Percentiles rank a stretch among this genome's conserved stretches.
These are phyloP conservation scores for Heliangelus exortis DNA, from an alignment of 2,797 vertebrate genomes.

Conservation along the genomic window DNA sequence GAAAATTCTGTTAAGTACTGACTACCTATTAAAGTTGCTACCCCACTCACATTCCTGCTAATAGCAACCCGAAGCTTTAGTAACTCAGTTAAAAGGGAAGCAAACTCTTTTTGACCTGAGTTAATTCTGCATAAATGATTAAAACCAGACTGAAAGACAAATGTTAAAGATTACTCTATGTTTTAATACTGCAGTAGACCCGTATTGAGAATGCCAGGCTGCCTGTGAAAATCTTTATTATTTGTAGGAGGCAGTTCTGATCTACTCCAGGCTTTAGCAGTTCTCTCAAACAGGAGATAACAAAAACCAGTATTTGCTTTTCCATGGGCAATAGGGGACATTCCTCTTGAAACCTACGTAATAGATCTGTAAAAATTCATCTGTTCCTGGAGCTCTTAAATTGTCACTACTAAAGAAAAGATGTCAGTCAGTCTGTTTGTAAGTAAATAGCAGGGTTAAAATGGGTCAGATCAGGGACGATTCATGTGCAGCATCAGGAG, in stretches of 20 bases:
- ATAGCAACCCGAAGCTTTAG: neutral
- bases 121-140: neutral
- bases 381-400: rapidly evolving
- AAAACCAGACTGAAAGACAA: neutral
- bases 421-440: neutral
- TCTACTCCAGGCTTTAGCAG: neutral
- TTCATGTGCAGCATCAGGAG: neutral
- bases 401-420: neutral
- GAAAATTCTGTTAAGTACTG: neutral
- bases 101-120: neutral
- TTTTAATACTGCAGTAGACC: neutral
- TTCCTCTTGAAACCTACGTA: neutral
- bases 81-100: neutral
- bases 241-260: neutral
- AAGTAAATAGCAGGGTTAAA: neutral
- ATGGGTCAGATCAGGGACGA: too few species aligned
- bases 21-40: neutral
- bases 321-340: neutral
- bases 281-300: neutral
- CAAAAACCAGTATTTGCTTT: neutral
- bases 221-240: neutral
- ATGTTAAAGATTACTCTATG: neutral
- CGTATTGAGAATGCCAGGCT: neutral
- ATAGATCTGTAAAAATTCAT: neutral
- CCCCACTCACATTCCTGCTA: neutral